Percentiles rank a stretch among this genome's conserved stretches.
phyloP scores from a whole-genome alignment of 2,113 vertebrate genomes.

The Nothobranchius kuhntae region DNA sequence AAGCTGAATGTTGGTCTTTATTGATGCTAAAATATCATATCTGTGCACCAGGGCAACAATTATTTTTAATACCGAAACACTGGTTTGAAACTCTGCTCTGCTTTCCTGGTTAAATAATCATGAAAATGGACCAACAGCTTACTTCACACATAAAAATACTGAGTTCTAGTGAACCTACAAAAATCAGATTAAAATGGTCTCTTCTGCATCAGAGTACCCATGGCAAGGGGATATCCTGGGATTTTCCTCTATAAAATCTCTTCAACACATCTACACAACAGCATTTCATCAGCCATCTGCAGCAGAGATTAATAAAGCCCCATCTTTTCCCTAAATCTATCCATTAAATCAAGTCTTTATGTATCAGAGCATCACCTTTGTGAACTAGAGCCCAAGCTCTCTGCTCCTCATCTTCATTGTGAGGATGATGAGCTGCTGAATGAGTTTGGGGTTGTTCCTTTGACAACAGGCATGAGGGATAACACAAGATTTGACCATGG shows the following conservation, averaged over 20 bases:
- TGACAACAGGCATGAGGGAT: constrained; percentile 18
- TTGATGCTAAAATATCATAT: neutral
- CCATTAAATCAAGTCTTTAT: constrained; percentile 37
- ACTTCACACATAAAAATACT: neutral
- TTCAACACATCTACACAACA: constrained; percentile 22
- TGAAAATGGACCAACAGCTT: constrained; percentile 11
- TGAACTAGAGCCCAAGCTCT: constrained; percentile 4
- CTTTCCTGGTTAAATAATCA: neutral
- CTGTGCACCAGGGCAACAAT: neutral
- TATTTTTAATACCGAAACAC: neutral
- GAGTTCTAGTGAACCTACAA: neutral
- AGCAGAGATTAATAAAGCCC: constrained; percentile 24
- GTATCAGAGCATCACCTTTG: constrained; percentile 26
- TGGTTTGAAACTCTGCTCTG: neutral
- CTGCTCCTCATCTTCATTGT: constrained; percentile 11
- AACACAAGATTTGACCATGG: constrained; percentile 33
- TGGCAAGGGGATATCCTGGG: constrained; percentile 6
- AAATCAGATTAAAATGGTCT: constrained; percentile 29
- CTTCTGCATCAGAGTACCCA: neutral
- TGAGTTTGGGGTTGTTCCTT: constrained; percentile 16
- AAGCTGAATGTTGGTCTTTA: neutral
- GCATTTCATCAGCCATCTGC: constrained; percentile 28
- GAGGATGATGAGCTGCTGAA: constrained; percentile 6
- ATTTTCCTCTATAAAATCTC: constrained; percentile 31
- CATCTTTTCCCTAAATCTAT: constrained; percentile 13